Evolutionary conservation across 92 coral and sea anemone species (phyloP), one percentile per base, ranked within the genome.

Genomic region (Scolanthus callimorphus): DNA sequence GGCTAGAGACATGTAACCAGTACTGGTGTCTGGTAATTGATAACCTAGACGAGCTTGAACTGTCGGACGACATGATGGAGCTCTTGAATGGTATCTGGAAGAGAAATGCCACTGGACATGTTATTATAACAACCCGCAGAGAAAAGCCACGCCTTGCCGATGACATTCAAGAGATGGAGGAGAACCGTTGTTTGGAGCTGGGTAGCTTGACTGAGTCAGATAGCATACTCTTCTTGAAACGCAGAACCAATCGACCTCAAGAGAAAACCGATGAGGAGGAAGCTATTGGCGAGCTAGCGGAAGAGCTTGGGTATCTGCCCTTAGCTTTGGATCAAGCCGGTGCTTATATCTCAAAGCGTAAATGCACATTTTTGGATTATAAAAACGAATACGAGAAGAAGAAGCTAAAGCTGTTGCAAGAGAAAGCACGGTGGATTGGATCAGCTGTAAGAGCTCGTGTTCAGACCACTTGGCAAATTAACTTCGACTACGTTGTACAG

Each of bases 311-410:
- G 17, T 76, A 79, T 22, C 82, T 90, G 19, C 94, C 97, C 1
- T 45, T 90, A 47, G 97, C 97, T 2, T 66, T 88, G 24, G 96
- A 88, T 46, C 96, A 88, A 74, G 91, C 96, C 20, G 85, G 76
- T 21, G 97, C 97, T 3, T 80, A 76, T 37, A 74, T 90, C 37
- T 56, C 67, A 31, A 27, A 31, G 12, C 74, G 52, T 24, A 34
- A 19, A 1, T 46, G 68, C 47, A 27, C 77, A 3, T 68, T 86
- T 43, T 74, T 79, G 8, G 49, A 55, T 19, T 86, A 86, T 47
- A 22, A 72, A n/a, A 50, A 64, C 28, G 44, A 86, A 54, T 81
- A 76, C 64, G 61, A 69, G 25, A 46, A 81, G 27, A 76, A 63
- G 34, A 71, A 46, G 25, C 27, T 90, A 11, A 22, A 51, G 37